phyloP scores from a whole-genome alignment of 2,113 vertebrate genomes.

The Tetraodon nigroviridis region DNA sequence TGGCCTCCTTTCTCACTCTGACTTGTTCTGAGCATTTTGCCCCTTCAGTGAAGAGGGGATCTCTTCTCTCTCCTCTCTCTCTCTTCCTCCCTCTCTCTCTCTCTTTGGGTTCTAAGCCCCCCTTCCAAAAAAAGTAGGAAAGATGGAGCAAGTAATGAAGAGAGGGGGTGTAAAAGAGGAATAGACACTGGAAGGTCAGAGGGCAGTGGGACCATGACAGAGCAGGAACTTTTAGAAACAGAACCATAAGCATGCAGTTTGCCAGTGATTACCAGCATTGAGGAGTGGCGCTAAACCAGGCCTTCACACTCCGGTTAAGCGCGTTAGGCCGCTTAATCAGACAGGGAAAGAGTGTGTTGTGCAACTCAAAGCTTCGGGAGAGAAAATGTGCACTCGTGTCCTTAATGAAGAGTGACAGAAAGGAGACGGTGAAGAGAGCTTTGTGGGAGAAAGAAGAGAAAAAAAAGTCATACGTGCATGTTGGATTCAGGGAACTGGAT shows the following conservation, averaged over 20 bases:
- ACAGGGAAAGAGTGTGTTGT: conserved; percentile 60
- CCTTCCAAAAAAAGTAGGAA: no score
- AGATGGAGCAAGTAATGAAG: conserved; percentile 30
- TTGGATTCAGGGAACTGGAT: conserved; percentile 27
- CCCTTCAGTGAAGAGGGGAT: conserved; percentile 64
- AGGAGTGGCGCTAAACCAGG: conserved; percentile 56
- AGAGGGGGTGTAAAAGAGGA: conserved; percentile 28
- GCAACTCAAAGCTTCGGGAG: conserved; percentile 34
- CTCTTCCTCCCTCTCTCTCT: conserved; percentile 54
- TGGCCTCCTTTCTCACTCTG: conserved; percentile 72
- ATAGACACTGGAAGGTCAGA: conserved; percentile 41
- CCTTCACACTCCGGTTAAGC: conserved; percentile 62
- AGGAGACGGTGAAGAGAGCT: not conserved
- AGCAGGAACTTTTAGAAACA: conserved; percentile 61
- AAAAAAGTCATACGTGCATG: conserved; percentile 25
- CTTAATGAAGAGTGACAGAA: conserved; percentile 43
- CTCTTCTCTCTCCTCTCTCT: conserved; percentile 57
- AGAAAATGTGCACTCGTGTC: conserved; percentile 35
- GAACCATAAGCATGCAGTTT: conserved; percentile 60
- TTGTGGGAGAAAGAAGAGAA: not conserved
- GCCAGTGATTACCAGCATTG: conserved; percentile 64
- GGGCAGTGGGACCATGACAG: conserved; percentile 59
- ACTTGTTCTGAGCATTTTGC: conserved; percentile 73
- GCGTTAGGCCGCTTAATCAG: conserved; percentile 69
- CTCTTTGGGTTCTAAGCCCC: no score